A percentile compares a stretch with the other conserved stretches of the same genome.
Conservation (phyloP, 2,797 vertebrate species). For the Leptodactylus fallax region DNA sequence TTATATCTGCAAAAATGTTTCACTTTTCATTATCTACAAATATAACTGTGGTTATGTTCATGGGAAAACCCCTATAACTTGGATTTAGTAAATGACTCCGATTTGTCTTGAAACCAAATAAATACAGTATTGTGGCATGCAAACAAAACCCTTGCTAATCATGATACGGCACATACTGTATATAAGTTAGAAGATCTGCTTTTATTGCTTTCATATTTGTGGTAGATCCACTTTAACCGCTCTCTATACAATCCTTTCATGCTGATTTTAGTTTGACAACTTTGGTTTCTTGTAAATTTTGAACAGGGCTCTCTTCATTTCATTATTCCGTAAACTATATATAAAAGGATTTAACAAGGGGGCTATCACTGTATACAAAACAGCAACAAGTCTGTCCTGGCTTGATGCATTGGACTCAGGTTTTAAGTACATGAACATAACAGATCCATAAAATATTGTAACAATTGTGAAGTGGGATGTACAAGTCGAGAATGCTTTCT, state of each 20-base stretch:
- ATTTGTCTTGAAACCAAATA: no score
- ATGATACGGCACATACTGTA: no score
- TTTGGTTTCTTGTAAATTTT: background rate
- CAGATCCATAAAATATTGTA: conserved; percentile 39
- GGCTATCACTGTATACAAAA: conserved; percentile 22
- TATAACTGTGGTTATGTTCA: no score
- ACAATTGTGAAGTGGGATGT: conserved; percentile 41
- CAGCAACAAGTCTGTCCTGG: conserved; percentile 22
- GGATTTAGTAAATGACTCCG: no score
- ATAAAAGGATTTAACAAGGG: conserved; percentile 51
- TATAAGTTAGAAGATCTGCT: no score
- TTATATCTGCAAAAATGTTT: no score
- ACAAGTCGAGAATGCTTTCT: background rate
- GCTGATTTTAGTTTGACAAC: background rate
- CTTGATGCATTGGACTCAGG: background rate
- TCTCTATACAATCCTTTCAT: background rate
- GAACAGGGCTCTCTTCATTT: conserved; percentile 22
- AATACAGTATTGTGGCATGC: no score
- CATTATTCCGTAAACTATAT: conserved; percentile 43
- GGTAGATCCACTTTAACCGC: no score
- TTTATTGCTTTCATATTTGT: no score
- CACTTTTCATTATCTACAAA: no score
- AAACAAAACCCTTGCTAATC: no score
- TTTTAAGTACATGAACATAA: conserved; percentile 42
- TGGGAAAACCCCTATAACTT: no score